Evolutionary conservation across 2,113 vertebrate genomes (phyloP), one percentile per base, ranked within the genome.

Genomic region (Oceanodroma tethys): DNA sequence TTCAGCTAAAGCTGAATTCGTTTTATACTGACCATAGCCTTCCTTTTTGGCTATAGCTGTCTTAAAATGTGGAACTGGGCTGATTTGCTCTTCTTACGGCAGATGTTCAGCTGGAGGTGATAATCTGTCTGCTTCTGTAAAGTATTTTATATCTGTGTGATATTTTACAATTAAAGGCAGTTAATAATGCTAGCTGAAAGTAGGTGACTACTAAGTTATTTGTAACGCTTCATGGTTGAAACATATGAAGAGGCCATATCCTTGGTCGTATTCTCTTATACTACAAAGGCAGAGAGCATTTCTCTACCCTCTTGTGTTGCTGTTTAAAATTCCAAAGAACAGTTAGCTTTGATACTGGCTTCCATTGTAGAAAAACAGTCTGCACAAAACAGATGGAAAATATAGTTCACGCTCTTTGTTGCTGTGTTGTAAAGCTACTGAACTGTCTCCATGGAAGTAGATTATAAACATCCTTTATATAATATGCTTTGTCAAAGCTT

Each of bases 391-490:
- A 97, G 84, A 93, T 97, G 94, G 87, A 90, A 95, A 97, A 93
- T 91, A 81, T 25, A 94, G 47, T 91, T 96, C 78, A 32, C 75
- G 2, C 55, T 96, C 78, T 55, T 88, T 81, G 81, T 92, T 95
- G 56, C 74, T 92, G 5, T 81, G 59, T 96, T 96, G 73, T 58
- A 92, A 96, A 90, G 92, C 95, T 96, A 94, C 86, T 95, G 86
- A 96, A 93, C 75, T 88, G 81, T 93, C 85, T 97, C 96, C 76
- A 95, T 95, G 66, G 71, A 96, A 96, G 59, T 93, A 71, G 27
- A 68, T 97, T 96, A 96, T 96, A 97, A 96, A 94, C 92, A 94
- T 85, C 79, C 40, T 94, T 94, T 96, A 91, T 88, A 90, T 60
- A 92, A 95, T 80, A 86, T 55, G 52, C 43, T 93, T 97, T 92